Evolutionary conservation across 2,113 vertebrate genomes (phyloP).

Genomic region (Lophius piscatorius): DNA sequence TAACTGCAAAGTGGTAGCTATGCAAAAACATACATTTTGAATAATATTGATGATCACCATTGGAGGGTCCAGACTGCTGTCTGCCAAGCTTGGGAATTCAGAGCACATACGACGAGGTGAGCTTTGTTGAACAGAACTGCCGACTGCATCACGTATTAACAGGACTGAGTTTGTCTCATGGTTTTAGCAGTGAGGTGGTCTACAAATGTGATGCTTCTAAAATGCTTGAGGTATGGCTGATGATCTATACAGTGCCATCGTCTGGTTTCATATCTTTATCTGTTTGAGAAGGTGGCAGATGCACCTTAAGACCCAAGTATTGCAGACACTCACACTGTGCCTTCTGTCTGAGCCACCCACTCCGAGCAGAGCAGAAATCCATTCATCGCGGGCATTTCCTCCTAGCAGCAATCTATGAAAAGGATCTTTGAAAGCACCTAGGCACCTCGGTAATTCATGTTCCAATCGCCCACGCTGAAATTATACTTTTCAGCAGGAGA

Average conservation of each 20-base stretch:
- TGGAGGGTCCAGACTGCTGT: slow-evolving; percentile 10
- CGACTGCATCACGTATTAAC: slow-evolving; percentile 30
- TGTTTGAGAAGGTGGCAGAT: slow-evolving; percentile 40
- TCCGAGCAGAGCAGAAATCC: slow-evolving; percentile 51
- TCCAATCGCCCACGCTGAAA: slow-evolving; percentile 38
- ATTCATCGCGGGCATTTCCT: slow-evolving; percentile 54
- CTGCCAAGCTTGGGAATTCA: slow-evolving; percentile 41
- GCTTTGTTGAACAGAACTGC: slow-evolving; percentile 21
- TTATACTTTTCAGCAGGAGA: slow-evolving; percentile 50
- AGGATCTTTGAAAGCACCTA: slow-evolving; percentile 57
- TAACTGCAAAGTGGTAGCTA: background rate
- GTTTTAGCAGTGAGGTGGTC: slow-evolving; percentile 13
- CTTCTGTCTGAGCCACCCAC: slow-evolving; percentile 62
- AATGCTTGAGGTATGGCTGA: slow-evolving; percentile 13
- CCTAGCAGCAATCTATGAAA: slow-evolving; percentile 62
- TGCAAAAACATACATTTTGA: slow-evolving; percentile 9
- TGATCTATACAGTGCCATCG: slow-evolving; percentile 28
- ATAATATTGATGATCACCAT: slow-evolving; percentile 10
- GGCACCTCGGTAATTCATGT: slow-evolving; percentile 50
- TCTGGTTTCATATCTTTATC: slow-evolving; percentile 39
- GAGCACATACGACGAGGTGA: slow-evolving; percentile 61
- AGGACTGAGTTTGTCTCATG: slow-evolving; percentile 3
- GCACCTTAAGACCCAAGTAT: slow-evolving; percentile 20
- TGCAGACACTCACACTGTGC: slow-evolving; percentile 24
- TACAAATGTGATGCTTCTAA: slow-evolving; percentile 21